Conservation (phyloP, 2,797 vertebrate species). For the Arnoldichthys spilopterus region DNA sequence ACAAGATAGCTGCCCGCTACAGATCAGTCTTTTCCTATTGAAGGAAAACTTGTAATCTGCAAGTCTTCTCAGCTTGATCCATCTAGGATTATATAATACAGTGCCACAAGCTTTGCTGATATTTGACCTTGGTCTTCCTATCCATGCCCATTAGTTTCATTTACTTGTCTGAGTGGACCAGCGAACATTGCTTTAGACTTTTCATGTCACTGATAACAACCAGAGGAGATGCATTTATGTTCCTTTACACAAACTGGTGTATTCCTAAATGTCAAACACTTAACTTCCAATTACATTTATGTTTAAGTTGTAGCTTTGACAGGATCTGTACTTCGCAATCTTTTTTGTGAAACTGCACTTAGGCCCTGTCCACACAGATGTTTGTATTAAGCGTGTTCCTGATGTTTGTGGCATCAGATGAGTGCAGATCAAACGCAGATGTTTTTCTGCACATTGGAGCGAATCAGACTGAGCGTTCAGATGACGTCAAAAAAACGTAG, state of each 20-base stretch:
- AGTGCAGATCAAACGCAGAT: too few species aligned
- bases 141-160: not conserved
- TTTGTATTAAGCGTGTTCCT: too few species aligned
- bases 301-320: too few species aligned
- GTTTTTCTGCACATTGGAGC: too few species aligned
- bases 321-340: too few species aligned
- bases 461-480: too few species aligned
- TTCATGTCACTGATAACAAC: not conserved
- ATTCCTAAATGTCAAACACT: not conserved
- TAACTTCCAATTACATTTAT: too few species aligned
- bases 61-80: not conserved
- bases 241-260: not conserved
- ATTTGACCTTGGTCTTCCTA: not conserved
- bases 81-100: not conserved
- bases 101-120: not conserved
- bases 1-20: not conserved
- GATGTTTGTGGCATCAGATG: too few species aligned
- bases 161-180: not conserved
- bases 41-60: not conserved
- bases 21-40: constrained; percentile 4
- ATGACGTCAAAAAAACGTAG: too few species aligned
- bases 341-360: too few species aligned
- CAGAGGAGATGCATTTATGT: not conserved
- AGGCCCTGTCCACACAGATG: too few species aligned
- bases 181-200: not conserved